These are phyloP conservation scores for Brachionus paranguensis DNA, from an alignment of 1,140 invertebrate species.

Conservation along the genomic window DNA sequence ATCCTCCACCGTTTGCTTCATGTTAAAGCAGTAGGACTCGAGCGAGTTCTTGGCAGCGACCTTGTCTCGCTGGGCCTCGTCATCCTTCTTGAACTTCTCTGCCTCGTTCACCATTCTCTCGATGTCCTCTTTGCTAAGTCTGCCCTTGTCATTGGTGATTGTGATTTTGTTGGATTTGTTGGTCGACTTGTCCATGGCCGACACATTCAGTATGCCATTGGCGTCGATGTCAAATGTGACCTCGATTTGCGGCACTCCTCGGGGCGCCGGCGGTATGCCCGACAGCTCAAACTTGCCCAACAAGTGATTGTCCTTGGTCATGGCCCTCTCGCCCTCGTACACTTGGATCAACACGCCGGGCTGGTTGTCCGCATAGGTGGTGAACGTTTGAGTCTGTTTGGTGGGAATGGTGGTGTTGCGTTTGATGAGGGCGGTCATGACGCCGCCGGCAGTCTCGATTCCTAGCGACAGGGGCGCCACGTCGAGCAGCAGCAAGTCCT, in stretches of 20 bases:
- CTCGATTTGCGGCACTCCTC: slow-evolving; percentile 78
- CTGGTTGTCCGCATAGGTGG: slow-evolving; percentile 92
- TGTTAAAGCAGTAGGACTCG: slow-evolving; percentile 91
- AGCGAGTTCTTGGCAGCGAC: slow-evolving; percentile 78
- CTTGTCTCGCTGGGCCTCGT: slow-evolving; percentile 77
- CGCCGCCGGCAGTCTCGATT: slow-evolving; percentile 92
- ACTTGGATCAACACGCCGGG: slow-evolving; percentile 75
- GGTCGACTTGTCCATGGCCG: slow-evolving; percentile 64
- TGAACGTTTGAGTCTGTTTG: slow-evolving; percentile 90
- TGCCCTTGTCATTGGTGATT: slow-evolving; percentile 91
- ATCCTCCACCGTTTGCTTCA: slow-evolving; percentile 76
- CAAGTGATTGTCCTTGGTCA: slow-evolving; percentile 68
- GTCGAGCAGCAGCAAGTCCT: slow-evolving; percentile 81
- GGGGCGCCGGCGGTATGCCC: slow-evolving; percentile 86
- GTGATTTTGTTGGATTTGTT: slow-evolving; percentile 96
- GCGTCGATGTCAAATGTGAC: slow-evolving; percentile 65
- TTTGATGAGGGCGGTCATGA: slow-evolving; percentile 91
- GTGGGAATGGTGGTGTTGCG: slow-evolving; percentile 91
- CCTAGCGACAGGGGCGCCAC: slow-evolving; percentile 88
- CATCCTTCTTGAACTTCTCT: slow-evolving; percentile 78
- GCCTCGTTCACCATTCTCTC: slow-evolving; percentile 95
- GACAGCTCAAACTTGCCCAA: slow-evolving; percentile 87
- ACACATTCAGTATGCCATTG: slow-evolving; percentile 56
- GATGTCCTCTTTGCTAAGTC: slow-evolving; percentile 90
- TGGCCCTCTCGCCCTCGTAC: slow-evolving; percentile 61